Conservation (phyloP, 2,113 vertebrate genomes). For the Mustelus asterias region DNA sequence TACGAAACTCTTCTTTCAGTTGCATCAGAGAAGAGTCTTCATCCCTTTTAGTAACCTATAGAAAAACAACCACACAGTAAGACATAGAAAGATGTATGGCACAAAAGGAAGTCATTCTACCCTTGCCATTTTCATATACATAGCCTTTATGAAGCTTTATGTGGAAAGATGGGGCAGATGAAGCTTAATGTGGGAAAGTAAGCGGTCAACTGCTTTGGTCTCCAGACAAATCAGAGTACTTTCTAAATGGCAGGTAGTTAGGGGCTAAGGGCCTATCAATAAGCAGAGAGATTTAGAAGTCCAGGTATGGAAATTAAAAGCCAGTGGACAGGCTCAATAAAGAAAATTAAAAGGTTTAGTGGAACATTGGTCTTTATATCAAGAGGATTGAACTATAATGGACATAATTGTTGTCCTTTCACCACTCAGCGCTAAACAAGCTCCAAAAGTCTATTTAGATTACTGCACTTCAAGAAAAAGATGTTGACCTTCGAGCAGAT, state of each 20-base stretch:
- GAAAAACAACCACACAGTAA: neutral
- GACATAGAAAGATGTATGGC: neutral
- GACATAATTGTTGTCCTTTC: neutral
- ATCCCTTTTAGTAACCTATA: constrained; percentile 91
- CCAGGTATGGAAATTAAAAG: neutral
- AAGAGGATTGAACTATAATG: too few species aligned
- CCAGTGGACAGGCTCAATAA: neutral
- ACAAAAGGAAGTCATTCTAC: too few species aligned
- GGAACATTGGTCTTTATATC: too few species aligned
- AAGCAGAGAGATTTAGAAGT: neutral
- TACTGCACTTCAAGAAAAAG: neutral
- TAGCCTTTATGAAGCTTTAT: neutral
- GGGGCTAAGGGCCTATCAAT: neutral
- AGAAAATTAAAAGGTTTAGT: too few species aligned
- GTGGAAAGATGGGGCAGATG: neutral
- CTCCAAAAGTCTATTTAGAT: neutral
- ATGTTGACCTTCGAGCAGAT: neutral
- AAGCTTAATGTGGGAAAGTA: neutral
- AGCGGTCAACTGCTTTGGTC: neutral
- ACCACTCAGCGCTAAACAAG: neutral
- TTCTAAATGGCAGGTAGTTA: neutral
- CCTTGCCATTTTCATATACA: neutral
- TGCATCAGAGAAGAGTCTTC: constrained; percentile 98
- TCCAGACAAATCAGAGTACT: neutral
- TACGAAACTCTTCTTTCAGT: constrained; percentile 90